phyloP scores from a whole-genome alignment of 2,888 invertebrate genomes.

The Drosophila engyochracea region DNA sequence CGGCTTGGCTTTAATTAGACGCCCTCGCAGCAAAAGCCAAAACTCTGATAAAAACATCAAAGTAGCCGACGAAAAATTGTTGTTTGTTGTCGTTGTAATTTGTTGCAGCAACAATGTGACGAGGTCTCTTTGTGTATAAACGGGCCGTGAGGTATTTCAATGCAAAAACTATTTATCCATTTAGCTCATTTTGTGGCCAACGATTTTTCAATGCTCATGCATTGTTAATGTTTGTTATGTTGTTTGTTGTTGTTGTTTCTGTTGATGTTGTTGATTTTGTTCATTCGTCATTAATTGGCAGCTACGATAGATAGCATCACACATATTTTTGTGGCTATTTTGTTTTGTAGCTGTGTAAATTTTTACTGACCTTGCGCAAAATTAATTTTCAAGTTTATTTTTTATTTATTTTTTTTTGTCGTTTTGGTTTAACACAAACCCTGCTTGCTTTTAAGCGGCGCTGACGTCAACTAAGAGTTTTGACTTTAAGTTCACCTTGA shows the following conservation, averaged over 20 bases:
- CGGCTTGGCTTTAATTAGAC: constrained; percentile 60
- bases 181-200: constrained; percentile 74
- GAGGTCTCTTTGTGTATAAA: constrained; percentile 74
- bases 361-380: constrained; percentile 76
- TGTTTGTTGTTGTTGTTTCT: constrained; percentile 31
- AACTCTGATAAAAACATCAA: constrained; percentile 58
- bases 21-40: constrained; percentile 58
- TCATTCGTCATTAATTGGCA: constrained; percentile 75
- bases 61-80: constrained; percentile 46
- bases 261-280: constrained; percentile 39
- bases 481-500: constrained; percentile 70
- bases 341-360: constrained; percentile 36
- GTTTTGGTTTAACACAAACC: constrained; percentile 18
- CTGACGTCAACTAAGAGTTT: constrained; percentile 29
- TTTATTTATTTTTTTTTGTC: not conserved
- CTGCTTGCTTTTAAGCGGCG: constrained; percentile 14
- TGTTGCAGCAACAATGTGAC: constrained; percentile 68
- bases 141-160: constrained; percentile 73
- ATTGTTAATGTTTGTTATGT: constrained; percentile 36
- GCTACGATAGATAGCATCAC: constrained; percentile 58
- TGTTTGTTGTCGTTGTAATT: constrained; percentile 60
- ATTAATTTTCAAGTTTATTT: constrained; percentile 23
- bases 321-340: constrained; percentile 37
- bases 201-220: constrained; percentile 54
- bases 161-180: constrained; percentile 78